Evolutionary conservation across 1,140 invertebrate genomes (phyloP).

Genomic region (Drosophila littoralis): DNA sequence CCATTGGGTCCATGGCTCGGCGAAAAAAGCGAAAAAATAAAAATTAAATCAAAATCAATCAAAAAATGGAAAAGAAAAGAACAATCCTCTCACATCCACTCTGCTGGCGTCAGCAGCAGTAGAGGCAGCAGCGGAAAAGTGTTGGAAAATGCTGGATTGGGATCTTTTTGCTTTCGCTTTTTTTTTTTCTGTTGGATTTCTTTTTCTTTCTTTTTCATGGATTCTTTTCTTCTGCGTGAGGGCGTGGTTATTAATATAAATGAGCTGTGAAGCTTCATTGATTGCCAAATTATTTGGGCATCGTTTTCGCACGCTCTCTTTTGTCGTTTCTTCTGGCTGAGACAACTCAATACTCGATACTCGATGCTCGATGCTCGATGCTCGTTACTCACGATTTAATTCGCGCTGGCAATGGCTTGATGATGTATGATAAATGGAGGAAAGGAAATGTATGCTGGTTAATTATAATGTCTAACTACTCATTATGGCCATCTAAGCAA

Average conservation of each 20-base stretch:
- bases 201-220: conserved; percentile 1
- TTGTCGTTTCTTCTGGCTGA: conserved; percentile 1
- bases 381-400: conserved; percentile 33
- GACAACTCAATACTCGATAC: conserved; percentile 14
- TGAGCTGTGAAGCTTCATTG: conserved; percentile 41
- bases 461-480: conserved; percentile 8
- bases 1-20: neutral
- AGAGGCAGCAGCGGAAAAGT: conserved; percentile 2
- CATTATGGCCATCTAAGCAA: neutral
- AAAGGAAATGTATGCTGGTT: conserved; percentile 24
- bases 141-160: conserved; percentile 8
- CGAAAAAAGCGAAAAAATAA: conserved; percentile 11
- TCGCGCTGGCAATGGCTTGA: conserved; percentile 45
- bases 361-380: conserved; percentile 16
- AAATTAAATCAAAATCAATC: conserved; percentile 61
- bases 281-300: conserved; percentile 32
- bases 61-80: conserved; percentile 30
- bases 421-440: conserved; percentile 29
- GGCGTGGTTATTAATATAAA: conserved; percentile 36
- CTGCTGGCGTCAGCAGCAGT: conserved; percentile 48
- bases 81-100: conserved; percentile 18
- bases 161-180: conserved; percentile 14
- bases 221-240: neutral
- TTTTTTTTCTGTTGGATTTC: neutral
- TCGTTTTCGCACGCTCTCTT: conserved; percentile 8